Evolutionary conservation across 2,888 invertebrate genomes (phyloP), one percentile per base, ranked within the genome.

Genomic region (Pyrochroa serraticornis): DNA sequence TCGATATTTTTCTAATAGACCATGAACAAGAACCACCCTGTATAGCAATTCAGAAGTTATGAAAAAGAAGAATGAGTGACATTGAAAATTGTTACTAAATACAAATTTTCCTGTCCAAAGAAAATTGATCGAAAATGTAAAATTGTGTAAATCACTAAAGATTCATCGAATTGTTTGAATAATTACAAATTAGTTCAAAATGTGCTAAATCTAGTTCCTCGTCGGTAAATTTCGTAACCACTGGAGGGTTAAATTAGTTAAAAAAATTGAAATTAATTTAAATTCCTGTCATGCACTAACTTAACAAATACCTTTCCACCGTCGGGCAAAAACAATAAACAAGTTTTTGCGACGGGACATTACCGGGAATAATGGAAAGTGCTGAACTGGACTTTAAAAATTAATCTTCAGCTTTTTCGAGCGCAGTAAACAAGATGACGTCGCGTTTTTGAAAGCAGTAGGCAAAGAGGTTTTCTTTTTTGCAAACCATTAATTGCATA

Each of bases 231-330:
- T 53, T 53, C 53, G 34, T 53, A 53, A 45, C 46, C 53, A 53
- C 30, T 53, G 53, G 53, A 53, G 53, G 53, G 53, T 46, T 53
- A 55, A 55, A 55, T 55, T 55, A 55, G 48, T 43, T 34, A 43
- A 48, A 47, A 55, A 55, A 48, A 36, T 43, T 55, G 37, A 37
- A 55, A 44, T 55, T 48, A 48, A 49, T 57, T 57, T 38, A 56
- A 49, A 56, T 56, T 56, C 56, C 50, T 43, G 56, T 56, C 49
- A 49, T 56, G 48, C 55, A 43, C 35, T 10, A 44, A 38, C 44
- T 32, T 38, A 44, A 22, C 39, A 46, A 53, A 44, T 52, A 52
- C 13, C 36, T 39, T 53, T 41, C 46, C 46, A 41, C 46, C 53
- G 45, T 39, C 7, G 41, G 8, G 46, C 38, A 53, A 53, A 53